phyloP scores from a whole-genome alignment of 2,113 vertebrate genomes.

The Ivindomyrus marchei region DNA sequence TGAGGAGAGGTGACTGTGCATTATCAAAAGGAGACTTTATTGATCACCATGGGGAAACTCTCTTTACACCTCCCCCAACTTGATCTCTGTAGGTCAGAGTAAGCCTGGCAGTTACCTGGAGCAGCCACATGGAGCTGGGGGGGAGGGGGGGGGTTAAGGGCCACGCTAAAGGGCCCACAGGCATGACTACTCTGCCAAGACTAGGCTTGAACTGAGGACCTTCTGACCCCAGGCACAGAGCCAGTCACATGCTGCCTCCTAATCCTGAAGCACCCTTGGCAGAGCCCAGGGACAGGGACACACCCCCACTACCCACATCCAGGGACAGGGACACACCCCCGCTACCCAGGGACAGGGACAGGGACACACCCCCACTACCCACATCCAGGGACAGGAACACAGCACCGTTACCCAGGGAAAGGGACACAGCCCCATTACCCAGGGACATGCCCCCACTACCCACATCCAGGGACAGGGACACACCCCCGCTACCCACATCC shows the following conservation, averaged over 20 bases:
- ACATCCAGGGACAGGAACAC: not conserved
- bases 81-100: not conserved
- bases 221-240: not conserved
- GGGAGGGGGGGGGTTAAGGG: not conserved
- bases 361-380: no score
- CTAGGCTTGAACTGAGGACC: not conserved
- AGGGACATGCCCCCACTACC: no score
- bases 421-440: no score
- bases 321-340: no score
- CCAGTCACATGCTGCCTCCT: not conserved
- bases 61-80: not conserved
- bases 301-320: no score
- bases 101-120: not conserved
- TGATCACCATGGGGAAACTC: not conserved
- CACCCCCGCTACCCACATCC: no score
- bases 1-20: not conserved
- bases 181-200: not conserved
- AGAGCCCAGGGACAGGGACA: not conserved
- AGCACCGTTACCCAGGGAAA: no score
- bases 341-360: not conserved
- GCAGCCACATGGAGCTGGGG: not conserved
- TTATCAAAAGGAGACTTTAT: not conserved
- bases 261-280: not conserved
- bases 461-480: no score
- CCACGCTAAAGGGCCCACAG: not conserved